Evolutionary conservation across 2,888 invertebrate species (phyloP).

Genomic region (Lithophane socia): DNA sequence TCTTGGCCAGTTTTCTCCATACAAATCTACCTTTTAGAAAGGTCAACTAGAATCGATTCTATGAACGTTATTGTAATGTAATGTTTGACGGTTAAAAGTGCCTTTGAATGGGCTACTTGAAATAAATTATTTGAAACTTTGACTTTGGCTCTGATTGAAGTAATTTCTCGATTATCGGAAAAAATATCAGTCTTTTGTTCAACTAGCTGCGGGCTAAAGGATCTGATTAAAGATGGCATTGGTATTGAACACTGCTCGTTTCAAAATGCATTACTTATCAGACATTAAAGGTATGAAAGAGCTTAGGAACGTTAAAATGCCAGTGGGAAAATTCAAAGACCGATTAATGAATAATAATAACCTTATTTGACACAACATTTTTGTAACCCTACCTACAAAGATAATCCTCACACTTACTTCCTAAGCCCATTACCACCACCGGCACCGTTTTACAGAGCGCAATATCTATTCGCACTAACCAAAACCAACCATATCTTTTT

Average conservation of each 20-base stretch:
- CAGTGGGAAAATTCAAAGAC: not conserved
- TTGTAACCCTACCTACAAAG: not conserved
- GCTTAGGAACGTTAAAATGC: not conserved
- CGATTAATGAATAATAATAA: not conserved
- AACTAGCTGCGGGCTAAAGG: not conserved
- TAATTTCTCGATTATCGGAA: not conserved
- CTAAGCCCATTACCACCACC: constrained; percentile 1
- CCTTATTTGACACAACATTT: not conserved
- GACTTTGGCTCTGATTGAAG: no score
- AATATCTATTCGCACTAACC: not conserved
- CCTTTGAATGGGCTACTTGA: not conserved
- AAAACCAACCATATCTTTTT: not conserved
- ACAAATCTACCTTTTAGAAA: no score
- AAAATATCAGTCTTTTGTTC: no score
- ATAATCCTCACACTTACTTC: not conserved
- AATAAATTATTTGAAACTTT: not conserved
- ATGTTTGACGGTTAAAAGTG: not conserved
- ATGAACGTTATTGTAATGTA: not conserved
- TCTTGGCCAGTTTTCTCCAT: no score
- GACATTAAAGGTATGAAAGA: not conserved
- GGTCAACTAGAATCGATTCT: no score
- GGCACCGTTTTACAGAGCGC: not conserved
- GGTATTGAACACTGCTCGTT: not conserved
- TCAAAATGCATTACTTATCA: not conserved
- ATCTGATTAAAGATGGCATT: no score